Evolutionary conservation across 23 tunicate species (phyloP), one percentile per base, ranked within the genome.

Genomic region (Oikopleura albicans): DNA sequence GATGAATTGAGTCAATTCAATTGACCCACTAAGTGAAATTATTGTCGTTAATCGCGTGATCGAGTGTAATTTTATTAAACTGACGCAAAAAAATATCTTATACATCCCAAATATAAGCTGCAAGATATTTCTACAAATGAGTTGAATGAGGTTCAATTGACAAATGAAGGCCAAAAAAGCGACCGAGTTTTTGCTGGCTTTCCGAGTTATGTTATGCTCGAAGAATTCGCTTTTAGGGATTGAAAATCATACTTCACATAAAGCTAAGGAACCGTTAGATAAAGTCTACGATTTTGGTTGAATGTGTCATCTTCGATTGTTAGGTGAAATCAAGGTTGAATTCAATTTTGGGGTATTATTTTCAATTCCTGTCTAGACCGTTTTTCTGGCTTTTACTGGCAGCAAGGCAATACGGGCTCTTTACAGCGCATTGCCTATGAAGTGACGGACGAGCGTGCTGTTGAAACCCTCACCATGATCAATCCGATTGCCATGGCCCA

Each of bases 301-400:
- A n/a, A n/a, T n/a, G n/a, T n/a, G n/a, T n/a, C n/a, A n/a, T n/a
- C n/a, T n/a, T n/a, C n/a, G n/a, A n/a, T n/a, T n/a, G n/a, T n/a
- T n/a, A n/a, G n/a, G n/a, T n/a, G n/a, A n/a, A n/a, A n/a, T n/a
- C n/a, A n/a, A n/a, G n/a, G n/a, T n/a, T n/a, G n/a, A n/a, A n/a
- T n/a, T n/a, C n/a, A n/a, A n/a, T n/a, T n/a, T n/a, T n/a, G n/a
- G n/a, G n/a, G n/a, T n/a, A 49, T 49, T 49, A 49, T 49, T 49
- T 49, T 49, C 63, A 49, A 49, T 22, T 22, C n/a, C 22, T 49
- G 12, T 22, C 22, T 8, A 49, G 63, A 95, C 85, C 86, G 99
- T 29, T 95, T 90, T 84, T 90, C 96, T 40, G 99, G 96, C 34
- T 91, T 89, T 75, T 95, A 95, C 91, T 95, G 99, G 99, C 90